Base-by-base conservation (phyloP, 2,888 invertebrate species). In the Eumacrocentrus americanus region DNA sequence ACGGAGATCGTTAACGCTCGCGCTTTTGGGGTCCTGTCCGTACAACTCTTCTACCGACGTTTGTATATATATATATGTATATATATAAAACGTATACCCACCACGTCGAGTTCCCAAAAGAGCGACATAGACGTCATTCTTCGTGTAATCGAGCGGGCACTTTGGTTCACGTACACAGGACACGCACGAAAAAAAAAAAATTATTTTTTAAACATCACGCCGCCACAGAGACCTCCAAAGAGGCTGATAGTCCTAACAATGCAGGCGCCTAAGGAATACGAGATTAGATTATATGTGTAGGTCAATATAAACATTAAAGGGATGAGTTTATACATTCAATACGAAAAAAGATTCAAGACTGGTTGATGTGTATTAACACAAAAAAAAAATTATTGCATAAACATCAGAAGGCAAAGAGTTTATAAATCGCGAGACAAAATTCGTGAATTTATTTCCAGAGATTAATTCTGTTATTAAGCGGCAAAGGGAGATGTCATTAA, bases 51-150 rank as follows among this genome's bases (percentile, higher is more conserved):
- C 25, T 14, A 14, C n/a, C 4, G 20, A 18, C 1, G 20, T 20
- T 23, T 3, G 14, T 47, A 23, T n/a, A 12, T 47, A n/a, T n/a
- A n/a, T 9, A 12, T 2, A 2, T 37, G n/a, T 37, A 9, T 12
- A 37, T 37, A 4, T 37, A 37, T 37, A 14, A 2, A 5, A 12
- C n/a, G n/a, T n/a, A 37, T 47, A 47, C 50, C 50, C 34, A 35
- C 50, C 50, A 29, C 50, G 35, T 20, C 29, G 29, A 50, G 50
- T 50, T 50, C 50, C 29, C 35, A 20, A 50, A 34, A 29, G 29
- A 29, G 29, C 29, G 4, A 6, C 29, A 9, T 4, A 9, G 5
- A 9, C 29, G 29, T 29, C 29, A 29, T 29, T 9, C 29, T 29
- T 29, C 29, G 29, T 29, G 29, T 29, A 29, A 29, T 29, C 29